These are phyloP conservation scores for Hemichromis elongatus DNA, from an alignment of 2,113 vertebrate genomes.

Conservation along the genomic window DNA sequence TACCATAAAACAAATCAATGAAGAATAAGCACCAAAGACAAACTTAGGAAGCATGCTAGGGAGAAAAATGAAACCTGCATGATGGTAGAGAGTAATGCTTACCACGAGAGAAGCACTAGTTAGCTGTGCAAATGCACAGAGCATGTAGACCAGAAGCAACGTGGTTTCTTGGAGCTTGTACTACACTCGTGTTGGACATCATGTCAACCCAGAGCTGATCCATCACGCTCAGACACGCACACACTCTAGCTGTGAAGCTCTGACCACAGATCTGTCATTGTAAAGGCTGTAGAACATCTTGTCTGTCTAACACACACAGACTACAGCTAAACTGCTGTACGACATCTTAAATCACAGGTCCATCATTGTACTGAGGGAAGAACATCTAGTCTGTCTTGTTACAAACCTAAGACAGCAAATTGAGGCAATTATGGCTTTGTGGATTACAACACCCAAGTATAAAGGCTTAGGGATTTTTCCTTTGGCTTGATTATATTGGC, in stretches of 20 bases:
- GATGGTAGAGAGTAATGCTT: not conserved
- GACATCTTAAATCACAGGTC: slow-evolving; percentile 60
- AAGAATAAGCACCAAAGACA: not conserved
- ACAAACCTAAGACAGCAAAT: slow-evolving; percentile 30
- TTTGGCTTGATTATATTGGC: not conserved
- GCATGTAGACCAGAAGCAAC: slow-evolving; percentile 61
- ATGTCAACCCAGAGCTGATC: slow-evolving; percentile 62
- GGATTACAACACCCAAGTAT: not conserved
- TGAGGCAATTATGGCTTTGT: slow-evolving; percentile 36
- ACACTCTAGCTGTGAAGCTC: slow-evolving; percentile 32
- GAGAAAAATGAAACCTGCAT: not conserved
- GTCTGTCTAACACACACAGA: slow-evolving; percentile 50
- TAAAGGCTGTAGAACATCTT: slow-evolving; percentile 62
- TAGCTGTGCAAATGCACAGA: slow-evolving; percentile 59
- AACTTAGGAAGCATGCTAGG: not conserved
- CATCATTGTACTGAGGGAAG: slow-evolving; percentile 38
- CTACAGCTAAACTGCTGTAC: slow-evolving; percentile 45
- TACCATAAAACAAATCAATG: not conserved
- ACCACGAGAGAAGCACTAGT: slow-evolving; percentile 51
- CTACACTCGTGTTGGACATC: slow-evolving; percentile 64
- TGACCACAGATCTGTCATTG: slow-evolving; percentile 57
- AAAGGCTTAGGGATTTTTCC: not conserved
- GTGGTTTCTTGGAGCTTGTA: slow-evolving; percentile 62
- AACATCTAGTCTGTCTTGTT: slow-evolving; percentile 59
- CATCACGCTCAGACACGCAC: slow-evolving; percentile 46